Percentiles rank a stretch among this genome's conserved stretches.
phyloP scores from a whole-genome alignment of 2,113 vertebrate genomes.

The Brachionichthys hirsutus region DNA sequence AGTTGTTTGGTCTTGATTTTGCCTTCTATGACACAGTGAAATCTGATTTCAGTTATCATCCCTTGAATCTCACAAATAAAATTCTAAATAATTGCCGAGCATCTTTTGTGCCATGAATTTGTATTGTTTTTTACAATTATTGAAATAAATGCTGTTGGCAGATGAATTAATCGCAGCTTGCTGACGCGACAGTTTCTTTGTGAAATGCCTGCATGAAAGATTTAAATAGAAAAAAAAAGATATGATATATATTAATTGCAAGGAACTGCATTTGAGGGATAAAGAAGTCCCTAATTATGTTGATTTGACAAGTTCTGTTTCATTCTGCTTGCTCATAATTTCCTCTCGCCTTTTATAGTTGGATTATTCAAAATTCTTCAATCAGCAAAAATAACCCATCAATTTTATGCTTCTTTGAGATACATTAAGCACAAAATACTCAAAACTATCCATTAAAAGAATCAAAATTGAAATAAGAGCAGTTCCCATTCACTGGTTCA shows the following conservation, averaged over 20 bases:
- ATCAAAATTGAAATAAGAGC: slow-evolving; percentile 69
- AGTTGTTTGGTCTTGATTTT: slow-evolving; percentile 5
- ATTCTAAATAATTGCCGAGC: slow-evolving; percentile 12
- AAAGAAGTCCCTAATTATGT: slow-evolving; percentile 54
- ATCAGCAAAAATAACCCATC: slow-evolving; percentile 58
- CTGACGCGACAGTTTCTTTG: slow-evolving; percentile 39
- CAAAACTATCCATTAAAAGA: slow-evolving; percentile 70
- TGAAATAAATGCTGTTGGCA: slow-evolving; percentile 18
- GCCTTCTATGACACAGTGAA: background rate
- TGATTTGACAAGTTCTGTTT: slow-evolving; percentile 64
- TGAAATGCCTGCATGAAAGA: slow-evolving; percentile 15
- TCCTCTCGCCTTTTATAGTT: slow-evolving; percentile 58
- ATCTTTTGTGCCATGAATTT: slow-evolving; percentile 14
- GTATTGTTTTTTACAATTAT: slow-evolving; percentile 34
- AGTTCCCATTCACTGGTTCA: slow-evolving; percentile 55
- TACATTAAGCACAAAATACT: slow-evolving; percentile 70
- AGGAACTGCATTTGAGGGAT: slow-evolving; percentile 59
- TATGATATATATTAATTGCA: slow-evolving; percentile 56
- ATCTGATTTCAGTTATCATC: slow-evolving; percentile 28
- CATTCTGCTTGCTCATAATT: slow-evolving; percentile 59
- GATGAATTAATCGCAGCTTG: slow-evolving; percentile 43
- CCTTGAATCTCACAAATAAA: slow-evolving; percentile 21
- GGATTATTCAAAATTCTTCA: slow-evolving; percentile 54
- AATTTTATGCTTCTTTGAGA: slow-evolving; percentile 65
- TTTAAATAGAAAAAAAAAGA: slow-evolving; percentile 6